These are phyloP conservation scores for Protodeltote pygarga DNA, from an alignment of 2,888 invertebrate species.

Conservation along the genomic window DNA sequence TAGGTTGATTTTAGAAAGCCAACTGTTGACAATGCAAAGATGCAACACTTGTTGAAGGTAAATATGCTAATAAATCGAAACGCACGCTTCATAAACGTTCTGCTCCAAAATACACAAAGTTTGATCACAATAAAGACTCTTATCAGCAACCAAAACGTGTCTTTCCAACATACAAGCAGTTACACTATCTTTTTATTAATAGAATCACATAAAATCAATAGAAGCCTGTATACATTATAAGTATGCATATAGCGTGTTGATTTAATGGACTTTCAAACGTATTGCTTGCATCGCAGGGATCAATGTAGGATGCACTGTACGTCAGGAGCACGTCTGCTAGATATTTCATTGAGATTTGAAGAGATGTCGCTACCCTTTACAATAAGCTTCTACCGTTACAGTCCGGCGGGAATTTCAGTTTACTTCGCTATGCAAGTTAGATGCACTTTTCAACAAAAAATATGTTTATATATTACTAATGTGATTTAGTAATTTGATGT, in stretches of 20 bases:
- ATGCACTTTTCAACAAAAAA: background rate
- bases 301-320: conserved; percentile 24
- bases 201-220: conserved; percentile 49
- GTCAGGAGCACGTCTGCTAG: conserved; percentile 16
- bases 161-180: conserved; percentile 16
- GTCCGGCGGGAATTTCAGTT: conserved; percentile 25
- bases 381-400: conserved; percentile 37
- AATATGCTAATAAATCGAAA: conserved; percentile 30
- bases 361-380: conserved; percentile 47
- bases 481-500: conserved; percentile 17
- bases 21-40: too few species aligned
- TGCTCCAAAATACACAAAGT: background rate
- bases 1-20: too few species aligned
- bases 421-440: conserved; percentile 11
- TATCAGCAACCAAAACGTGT: conserved; percentile 22
- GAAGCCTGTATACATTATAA: conserved; percentile 40
- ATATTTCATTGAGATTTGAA: conserved; percentile 47
- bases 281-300: conserved; percentile 19
- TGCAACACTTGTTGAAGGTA: conserved; percentile 21
- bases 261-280: conserved; percentile 25
- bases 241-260: conserved; percentile 23
- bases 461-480: background rate
- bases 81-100: conserved; percentile 8
- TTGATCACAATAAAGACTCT: conserved; percentile 12
- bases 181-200: conserved; percentile 43